These are phyloP conservation scores for Dioctria rufipes DNA, from an alignment of 2,888 invertebrate species.

Conservation along the genomic window DNA sequence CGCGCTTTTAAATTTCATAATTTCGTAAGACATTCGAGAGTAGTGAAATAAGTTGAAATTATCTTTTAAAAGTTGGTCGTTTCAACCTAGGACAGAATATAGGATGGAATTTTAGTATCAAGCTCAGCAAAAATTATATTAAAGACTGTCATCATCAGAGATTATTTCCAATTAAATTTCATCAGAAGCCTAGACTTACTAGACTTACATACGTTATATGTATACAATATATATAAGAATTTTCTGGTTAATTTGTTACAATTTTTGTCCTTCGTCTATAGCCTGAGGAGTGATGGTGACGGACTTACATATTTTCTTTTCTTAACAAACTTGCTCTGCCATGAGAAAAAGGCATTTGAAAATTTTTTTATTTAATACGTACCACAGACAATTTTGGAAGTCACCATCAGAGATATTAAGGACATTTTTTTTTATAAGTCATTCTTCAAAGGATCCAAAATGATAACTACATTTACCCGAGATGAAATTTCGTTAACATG, in stretches of 20 bases:
- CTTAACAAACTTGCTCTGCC: neutral
- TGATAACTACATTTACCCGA: no score
- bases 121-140: neutral
- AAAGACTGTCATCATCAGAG: neutral
- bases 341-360: neutral
- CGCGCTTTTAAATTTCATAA: neutral
- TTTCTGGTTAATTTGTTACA: neutral
- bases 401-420: neutral
- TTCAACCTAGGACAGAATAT: neutral
- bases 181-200: neutral
- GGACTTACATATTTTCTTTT: neutral
- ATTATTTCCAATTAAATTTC: neutral
- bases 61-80: neutral
- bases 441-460: no score
- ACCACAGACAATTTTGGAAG: neutral
- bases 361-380: no score
- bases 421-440: neutral
- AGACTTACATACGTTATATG: neutral
- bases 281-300: neutral
- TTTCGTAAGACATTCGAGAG: neutral
- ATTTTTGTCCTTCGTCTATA: neutral
- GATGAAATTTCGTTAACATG: no score
- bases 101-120: neutral
- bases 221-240: neutral
- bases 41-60: neutral